phyloP scores from a whole-genome alignment of 2,888 invertebrate species.

The Athetis lepigone region DNA sequence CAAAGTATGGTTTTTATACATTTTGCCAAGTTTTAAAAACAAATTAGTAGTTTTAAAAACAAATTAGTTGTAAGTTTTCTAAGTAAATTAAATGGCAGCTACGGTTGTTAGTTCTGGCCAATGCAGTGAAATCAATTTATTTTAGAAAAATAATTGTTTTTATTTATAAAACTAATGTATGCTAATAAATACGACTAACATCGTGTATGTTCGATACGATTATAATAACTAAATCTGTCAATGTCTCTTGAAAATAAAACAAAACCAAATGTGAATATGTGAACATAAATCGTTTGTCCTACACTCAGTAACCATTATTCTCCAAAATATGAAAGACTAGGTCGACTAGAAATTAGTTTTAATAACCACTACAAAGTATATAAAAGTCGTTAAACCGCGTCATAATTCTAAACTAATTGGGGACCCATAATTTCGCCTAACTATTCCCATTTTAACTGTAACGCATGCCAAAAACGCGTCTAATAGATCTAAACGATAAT shows the following conservation, averaged over 20 bases:
- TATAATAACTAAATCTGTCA: no score
- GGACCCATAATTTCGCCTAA: constrained; percentile 24
- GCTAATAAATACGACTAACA: no score
- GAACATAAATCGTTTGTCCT: neutral
- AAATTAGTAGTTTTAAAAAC: no score
- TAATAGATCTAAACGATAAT: constrained; percentile 48
- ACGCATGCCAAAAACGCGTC: constrained; percentile 41
- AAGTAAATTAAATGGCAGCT: no score
- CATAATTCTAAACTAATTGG: constrained; percentile 47
- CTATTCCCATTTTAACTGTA: constrained; percentile 42
- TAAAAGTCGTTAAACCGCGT: constrained; percentile 5
- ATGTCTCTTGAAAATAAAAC: neutral
- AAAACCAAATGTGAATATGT: neutral
- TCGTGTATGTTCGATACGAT: no score
- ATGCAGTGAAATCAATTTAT: no score
- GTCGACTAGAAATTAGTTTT: neutral
- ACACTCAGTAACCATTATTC: neutral
- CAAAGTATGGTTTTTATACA: no score
- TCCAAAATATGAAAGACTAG: neutral
- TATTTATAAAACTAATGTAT: no score
- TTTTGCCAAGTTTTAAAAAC: no score
- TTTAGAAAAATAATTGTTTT: no score
- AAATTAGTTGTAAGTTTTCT: no score
- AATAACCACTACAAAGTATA: constrained; percentile 6
- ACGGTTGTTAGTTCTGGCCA: no score